Base-by-base conservation (phyloP, 2,113 vertebrate species). In the Strix aluco region DNA sequence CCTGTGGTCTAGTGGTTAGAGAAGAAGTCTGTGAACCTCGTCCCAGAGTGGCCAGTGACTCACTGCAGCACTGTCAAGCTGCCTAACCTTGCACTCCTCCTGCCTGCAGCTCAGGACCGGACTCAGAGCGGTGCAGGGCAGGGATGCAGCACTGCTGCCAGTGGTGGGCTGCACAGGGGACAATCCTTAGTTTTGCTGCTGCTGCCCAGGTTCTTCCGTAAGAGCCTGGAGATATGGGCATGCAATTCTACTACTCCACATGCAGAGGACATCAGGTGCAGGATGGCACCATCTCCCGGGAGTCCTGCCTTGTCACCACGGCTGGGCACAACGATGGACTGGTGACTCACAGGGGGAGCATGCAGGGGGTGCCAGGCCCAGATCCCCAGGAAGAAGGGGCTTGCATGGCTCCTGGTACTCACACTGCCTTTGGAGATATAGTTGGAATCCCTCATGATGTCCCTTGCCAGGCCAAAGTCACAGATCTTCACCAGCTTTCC, bases 391-490 rank as follows among this genome's bases (percentile, higher is more conserved):
- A 86, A 47, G 34, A 87, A 79, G 40, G 36, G 26, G 6, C 20
- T 66, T 61, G 40, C 27, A 73, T 0, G 0, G 40, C 46, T 90
- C 51, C 34, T 30, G 55, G 38, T 71, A 98, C 99, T 99, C 96
- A 99, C 99, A 0, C 98, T 99, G 98, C 99, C 99, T 98, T 99
- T 99, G 88, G 99, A 99, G 96, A 99, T 99, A 83, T 99, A 99
- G 97, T 99, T 99, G 30, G 99, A 99, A 94, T 99, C 99, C 9
- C 99, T 98, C 99, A 99, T 99, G 97, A 99, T 99, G 98, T 99
- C 99, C 90, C 99, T 98, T 2, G 99, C 99, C 95, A 99, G 97
- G 69, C 99, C 99, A 23, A 99, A 99, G 98, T 99, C 99, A 90
- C 99, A 99, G 96, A 99, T 99, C 98, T 99, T 99, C 97, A 99